Conservation (phyloP, 2,113 vertebrate species). For the Strix aluco region DNA sequence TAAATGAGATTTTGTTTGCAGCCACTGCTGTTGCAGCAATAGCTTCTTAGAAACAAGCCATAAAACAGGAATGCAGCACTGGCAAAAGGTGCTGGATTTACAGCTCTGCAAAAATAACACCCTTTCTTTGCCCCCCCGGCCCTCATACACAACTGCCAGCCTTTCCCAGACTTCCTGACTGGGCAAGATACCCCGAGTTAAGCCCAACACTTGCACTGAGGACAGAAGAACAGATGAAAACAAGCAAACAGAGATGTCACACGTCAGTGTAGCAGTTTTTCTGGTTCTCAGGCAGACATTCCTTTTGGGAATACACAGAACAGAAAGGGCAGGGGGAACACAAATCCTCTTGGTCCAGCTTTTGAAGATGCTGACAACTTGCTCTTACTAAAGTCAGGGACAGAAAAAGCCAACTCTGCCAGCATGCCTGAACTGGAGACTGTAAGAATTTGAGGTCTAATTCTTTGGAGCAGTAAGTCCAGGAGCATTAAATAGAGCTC, state of each 20-base stretch:
- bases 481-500: background rate
- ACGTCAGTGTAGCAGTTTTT: background rate
- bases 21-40: background rate
- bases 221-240: background rate
- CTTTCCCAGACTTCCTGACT: constrained; percentile 11
- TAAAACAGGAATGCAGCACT: background rate
- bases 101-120: constrained; percentile 14
- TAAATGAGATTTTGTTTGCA: constrained; percentile 17
- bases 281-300: background rate
- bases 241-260: background rate
- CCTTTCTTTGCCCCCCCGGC: background rate
- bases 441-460: background rate
- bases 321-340: background rate
- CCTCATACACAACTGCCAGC: background rate
- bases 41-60: constrained; percentile 26
- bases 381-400: background rate
- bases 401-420: background rate
- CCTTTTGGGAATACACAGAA: background rate
- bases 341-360: background rate
- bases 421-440: background rate
- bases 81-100: constrained; percentile 37
- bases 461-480: background rate
- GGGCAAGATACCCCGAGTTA: background rate
- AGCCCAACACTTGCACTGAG: background rate
- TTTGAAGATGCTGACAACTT: background rate